A percentile compares a stretch with the other conserved stretches of the same genome.
Conservation (phyloP, 2,113 vertebrate species). For the Cynoglossus semilaevis region DNA sequence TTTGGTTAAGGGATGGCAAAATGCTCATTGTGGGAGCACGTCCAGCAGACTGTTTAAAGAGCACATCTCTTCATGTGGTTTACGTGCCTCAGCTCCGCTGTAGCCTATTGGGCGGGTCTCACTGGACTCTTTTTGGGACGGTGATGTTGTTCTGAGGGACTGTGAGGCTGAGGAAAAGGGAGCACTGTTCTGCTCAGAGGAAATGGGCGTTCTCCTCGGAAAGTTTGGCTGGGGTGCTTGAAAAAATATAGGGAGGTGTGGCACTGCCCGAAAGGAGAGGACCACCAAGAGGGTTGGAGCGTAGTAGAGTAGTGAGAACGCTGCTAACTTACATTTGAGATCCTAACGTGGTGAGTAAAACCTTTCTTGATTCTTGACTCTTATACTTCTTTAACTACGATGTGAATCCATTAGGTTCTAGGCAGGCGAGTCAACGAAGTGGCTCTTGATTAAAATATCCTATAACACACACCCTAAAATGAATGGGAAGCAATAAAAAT, state of each 20-base stretch:
- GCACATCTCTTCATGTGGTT: conserved; percentile 52
- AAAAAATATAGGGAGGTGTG: conserved; percentile 58
- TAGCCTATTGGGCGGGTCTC: conserved; percentile 63
- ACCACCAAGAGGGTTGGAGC: conserved; percentile 46
- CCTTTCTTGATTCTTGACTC: conserved; percentile 4
- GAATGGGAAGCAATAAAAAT: neutral
- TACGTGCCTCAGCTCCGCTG: conserved; percentile 15
- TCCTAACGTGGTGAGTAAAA: conserved; percentile 43
- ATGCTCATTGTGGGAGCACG: conserved; percentile 8
- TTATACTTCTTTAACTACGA: neutral
- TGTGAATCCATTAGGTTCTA: neutral
- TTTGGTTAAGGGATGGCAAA: neutral
- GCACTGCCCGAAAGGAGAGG: conserved; percentile 35
- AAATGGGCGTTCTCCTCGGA: conserved; percentile 72
- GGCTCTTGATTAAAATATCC: neutral
- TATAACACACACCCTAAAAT: neutral
- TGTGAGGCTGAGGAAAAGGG: conserved; percentile 49
- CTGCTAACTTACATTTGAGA: conserved; percentile 13
- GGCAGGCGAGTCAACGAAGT: neutral
- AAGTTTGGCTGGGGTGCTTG: conserved; percentile 58
- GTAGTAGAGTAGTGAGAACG: conserved; percentile 27
- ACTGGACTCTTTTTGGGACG: conserved; percentile 44
- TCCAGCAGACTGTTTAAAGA: conserved; percentile 41
- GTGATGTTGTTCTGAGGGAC: conserved; percentile 47
- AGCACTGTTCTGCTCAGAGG: conserved; percentile 67